Percentiles rank a stretch among this genome's conserved stretches.
Conservation (phyloP, 2,888 invertebrate species). For the Trileptium ribeirensis region DNA sequence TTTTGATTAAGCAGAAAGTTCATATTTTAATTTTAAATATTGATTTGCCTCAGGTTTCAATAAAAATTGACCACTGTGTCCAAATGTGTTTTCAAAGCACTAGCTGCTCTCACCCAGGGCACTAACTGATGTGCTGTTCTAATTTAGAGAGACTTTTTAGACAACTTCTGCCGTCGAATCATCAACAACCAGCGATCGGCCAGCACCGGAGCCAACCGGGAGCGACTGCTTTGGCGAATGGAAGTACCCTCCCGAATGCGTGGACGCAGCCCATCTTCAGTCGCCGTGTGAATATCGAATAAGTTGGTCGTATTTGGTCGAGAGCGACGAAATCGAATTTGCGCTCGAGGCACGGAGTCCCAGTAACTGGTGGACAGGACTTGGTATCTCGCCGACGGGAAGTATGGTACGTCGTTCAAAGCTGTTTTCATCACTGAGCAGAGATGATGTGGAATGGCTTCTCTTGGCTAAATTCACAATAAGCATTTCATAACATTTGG, state of each 20-base stretch:
- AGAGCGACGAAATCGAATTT: conserved; percentile 48
- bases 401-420: conserved; percentile 40
- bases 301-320: conserved; percentile 45
- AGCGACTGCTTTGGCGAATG: conserved; percentile 48
- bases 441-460: not conserved
- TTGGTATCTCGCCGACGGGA: conserved; percentile 45
- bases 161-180: too few species aligned
- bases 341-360: conserved; percentile 44
- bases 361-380: conserved; percentile 47
- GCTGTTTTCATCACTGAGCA: not conserved
- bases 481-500: not conserved
- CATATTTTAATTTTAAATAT: too few species aligned
- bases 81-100: too few species aligned
- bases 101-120: too few species aligned
- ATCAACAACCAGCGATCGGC: too few species aligned
- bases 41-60: too few species aligned
- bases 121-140: too few species aligned
- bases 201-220: conserved; percentile 33
- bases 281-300: conserved; percentile 43
- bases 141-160: too few species aligned
- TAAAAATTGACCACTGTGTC: too few species aligned
- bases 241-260: conserved; percentile 45
- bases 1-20: too few species aligned
- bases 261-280: not conserved
- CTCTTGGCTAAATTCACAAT: not conserved